phyloP scores from a whole-genome alignment of 2,797 vertebrate genomes.

The Bradypus variegatus region DNA sequence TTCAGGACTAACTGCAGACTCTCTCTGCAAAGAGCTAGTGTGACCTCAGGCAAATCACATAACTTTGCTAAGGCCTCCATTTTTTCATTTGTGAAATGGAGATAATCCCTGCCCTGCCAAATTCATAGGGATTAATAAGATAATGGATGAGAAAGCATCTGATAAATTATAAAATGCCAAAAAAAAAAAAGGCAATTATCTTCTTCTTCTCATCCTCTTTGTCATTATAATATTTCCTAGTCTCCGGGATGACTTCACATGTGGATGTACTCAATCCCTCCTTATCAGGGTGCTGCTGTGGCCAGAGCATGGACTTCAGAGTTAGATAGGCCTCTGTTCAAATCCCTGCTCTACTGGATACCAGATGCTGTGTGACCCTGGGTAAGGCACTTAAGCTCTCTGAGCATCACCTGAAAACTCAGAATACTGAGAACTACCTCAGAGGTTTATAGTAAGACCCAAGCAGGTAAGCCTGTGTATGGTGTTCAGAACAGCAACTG shows the following conservation, averaged over 20 bases:
- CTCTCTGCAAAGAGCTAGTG: background rate
- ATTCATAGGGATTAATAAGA: background rate
- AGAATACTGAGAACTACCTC: background rate
- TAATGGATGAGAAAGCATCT: background rate
- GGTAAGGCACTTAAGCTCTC: background rate
- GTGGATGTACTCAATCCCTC: background rate
- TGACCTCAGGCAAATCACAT: background rate
- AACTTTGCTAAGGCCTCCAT: background rate
- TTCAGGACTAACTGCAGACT: background rate
- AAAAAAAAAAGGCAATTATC: background rate
- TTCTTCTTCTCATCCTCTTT: background rate
- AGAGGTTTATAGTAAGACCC: background rate
- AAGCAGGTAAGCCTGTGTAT: background rate
- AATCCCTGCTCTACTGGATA: background rate
- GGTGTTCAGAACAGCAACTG: background rate
- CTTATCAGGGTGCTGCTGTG: background rate
- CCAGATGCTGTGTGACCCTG: background rate
- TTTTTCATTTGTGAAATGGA: background rate
- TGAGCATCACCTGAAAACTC: background rate
- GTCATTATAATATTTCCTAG: background rate
- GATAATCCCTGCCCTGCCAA: background rate
- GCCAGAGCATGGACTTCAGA: background rate
- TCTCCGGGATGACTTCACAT: background rate
- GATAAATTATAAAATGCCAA: background rate
- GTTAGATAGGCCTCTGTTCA: background rate